Conservation (phyloP, 2,797 vertebrate genomes). For the Sternotherus odoratus region DNA sequence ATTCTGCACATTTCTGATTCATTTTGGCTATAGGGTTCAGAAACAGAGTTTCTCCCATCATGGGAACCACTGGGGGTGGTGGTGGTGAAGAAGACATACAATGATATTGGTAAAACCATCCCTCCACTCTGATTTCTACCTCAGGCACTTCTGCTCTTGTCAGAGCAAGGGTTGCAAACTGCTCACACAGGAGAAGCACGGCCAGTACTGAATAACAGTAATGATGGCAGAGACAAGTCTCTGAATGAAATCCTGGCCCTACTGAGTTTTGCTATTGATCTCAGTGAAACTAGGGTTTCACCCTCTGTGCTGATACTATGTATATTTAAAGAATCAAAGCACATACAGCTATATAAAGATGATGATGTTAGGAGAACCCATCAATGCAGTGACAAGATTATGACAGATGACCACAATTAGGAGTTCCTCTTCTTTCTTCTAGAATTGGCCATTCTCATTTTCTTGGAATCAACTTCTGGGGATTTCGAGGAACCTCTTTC, state of each 20-base stretch:
- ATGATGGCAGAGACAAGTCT: neutral
- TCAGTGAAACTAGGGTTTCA: neutral
- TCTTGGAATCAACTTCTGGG: neutral
- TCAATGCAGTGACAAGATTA: neutral
- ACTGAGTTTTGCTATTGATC: neutral
- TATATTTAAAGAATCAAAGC: neutral
- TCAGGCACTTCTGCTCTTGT: neutral
- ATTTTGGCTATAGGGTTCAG: neutral
- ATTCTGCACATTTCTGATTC: neutral
- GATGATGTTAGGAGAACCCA: neutral
- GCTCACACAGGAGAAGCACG: neutral
- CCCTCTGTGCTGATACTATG: neutral
- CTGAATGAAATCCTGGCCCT: neutral
- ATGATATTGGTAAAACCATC: neutral
- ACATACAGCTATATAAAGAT: neutral
- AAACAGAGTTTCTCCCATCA: neutral
- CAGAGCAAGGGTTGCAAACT: neutral
- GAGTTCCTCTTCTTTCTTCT: neutral
- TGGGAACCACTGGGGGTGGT: neutral
- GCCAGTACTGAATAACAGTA: neutral
- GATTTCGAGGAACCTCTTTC: neutral
- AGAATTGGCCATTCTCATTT: neutral
- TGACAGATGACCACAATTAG: neutral
- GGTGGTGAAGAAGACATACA: neutral
- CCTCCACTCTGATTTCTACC: neutral